phyloP scores from a whole-genome alignment of 1,140 invertebrate genomes.

The Ceratina australensis region DNA sequence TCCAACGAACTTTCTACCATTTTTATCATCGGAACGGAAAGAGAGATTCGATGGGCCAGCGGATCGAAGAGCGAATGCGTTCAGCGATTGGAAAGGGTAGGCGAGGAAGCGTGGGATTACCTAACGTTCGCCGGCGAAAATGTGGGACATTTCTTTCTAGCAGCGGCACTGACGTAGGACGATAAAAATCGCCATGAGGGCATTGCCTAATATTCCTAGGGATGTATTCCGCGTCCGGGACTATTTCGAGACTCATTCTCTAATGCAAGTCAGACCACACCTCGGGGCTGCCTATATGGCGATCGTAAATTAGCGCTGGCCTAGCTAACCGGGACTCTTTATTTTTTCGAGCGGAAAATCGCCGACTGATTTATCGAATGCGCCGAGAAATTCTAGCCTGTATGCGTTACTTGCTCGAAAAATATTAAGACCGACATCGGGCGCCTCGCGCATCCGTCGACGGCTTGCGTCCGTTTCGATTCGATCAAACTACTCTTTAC shows the following conservation, averaged over 20 bases:
- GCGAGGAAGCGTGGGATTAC: background rate
- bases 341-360: constrained; percentile 38
- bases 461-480: too few relatives aligned
- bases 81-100: background rate
- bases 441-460: background rate
- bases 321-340: constrained; percentile 22
- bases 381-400: constrained; percentile 9
- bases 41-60: background rate
- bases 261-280: constrained; percentile 41
- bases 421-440: background rate
- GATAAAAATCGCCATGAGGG: constrained; percentile 48
- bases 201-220: constrained; percentile 57
- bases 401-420: background rate
- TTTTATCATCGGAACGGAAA: too few relatives aligned
- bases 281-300: constrained; percentile 40
- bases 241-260: constrained; percentile 61
- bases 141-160: constrained; percentile 41
- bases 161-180: constrained; percentile 22
- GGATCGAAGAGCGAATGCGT: background rate
- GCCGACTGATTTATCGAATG: constrained; percentile 51
- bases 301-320: constrained; percentile 50
- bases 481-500: too few relatives aligned
- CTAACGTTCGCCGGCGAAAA: constrained; percentile 9
- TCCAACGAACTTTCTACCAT: too few relatives aligned
- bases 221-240: constrained; percentile 46